Conservation (phyloP, 2,888 invertebrate species). For the Conops quadrifasciatus region DNA sequence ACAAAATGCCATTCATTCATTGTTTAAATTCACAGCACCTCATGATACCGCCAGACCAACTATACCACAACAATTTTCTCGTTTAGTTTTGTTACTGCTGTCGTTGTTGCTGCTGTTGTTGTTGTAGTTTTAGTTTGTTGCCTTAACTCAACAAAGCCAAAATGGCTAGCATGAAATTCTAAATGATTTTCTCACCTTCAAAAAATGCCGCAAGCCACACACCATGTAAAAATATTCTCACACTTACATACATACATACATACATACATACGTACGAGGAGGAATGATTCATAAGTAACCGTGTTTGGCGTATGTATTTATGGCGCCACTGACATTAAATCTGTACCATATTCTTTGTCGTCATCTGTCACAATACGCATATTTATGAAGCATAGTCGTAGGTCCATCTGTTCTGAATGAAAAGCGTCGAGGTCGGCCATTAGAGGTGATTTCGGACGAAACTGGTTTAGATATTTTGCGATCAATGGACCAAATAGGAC, state of each 20-base stretch:
- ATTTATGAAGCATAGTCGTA: no score
- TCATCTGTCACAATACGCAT: no score
- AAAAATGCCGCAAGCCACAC: constrained; percentile 15
- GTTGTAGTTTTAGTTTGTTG: background rate
- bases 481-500: no score
- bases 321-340: no score
- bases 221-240: background rate
- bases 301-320: no score
- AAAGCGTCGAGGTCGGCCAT: no score
- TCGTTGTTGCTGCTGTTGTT: background rate
- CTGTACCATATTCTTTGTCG: no score
- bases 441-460: no score
- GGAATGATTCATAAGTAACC: background rate
- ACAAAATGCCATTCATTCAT: background rate
- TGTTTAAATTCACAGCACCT: background rate
- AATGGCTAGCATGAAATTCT: constrained; percentile 23
- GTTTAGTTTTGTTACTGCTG: background rate
- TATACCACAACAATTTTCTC: background rate
- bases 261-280: constrained; percentile 1
- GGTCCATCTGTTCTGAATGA: no score
- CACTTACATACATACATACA: constrained; percentile 13
- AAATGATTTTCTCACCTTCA: constrained; percentile 31
- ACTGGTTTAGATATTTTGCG: no score
- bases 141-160: background rate
- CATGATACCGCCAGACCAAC: background rate